phyloP scores from a whole-genome alignment of 2,113 vertebrate species.

The Cryptomyrus ogoouensis region DNA sequence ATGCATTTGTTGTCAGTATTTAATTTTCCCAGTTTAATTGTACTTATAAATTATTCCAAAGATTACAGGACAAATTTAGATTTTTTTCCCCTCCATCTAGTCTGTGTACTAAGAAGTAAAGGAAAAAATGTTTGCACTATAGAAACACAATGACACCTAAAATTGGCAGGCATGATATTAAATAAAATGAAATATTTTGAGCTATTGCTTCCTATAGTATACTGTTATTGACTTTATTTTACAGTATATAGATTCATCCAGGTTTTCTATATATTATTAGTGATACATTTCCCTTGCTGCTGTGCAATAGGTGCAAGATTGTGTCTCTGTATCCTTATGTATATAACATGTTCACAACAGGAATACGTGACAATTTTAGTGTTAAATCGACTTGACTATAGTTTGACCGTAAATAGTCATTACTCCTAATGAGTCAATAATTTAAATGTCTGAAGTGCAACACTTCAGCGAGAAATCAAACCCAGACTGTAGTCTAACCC shows the following conservation, averaged over 20 bases:
- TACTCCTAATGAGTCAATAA: background rate
- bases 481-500: background rate
- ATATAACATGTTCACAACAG: background rate
- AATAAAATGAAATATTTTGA: conserved; percentile 16
- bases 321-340: background rate
- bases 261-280: background rate
- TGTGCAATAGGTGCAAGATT: background rate
- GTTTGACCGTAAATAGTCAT: background rate
- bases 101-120: background rate
- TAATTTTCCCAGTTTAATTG: background rate
- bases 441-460: background rate
- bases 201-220: background rate
- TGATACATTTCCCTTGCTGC: background rate
- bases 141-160: background rate
- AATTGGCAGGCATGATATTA: conserved; percentile 15
- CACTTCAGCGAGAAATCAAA: background rate
- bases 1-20: conserved; percentile 10
- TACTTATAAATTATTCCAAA: conserved; percentile 12
- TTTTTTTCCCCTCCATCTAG: background rate
- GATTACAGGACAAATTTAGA: background rate
- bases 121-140: background rate
- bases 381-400: background rate
- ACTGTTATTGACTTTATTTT: background rate
- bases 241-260: background rate
- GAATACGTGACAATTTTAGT: background rate